Evolutionary conservation across 1,140 invertebrate species (phyloP).

Genomic region (Stenopsyche tienmushanensis): DNA sequence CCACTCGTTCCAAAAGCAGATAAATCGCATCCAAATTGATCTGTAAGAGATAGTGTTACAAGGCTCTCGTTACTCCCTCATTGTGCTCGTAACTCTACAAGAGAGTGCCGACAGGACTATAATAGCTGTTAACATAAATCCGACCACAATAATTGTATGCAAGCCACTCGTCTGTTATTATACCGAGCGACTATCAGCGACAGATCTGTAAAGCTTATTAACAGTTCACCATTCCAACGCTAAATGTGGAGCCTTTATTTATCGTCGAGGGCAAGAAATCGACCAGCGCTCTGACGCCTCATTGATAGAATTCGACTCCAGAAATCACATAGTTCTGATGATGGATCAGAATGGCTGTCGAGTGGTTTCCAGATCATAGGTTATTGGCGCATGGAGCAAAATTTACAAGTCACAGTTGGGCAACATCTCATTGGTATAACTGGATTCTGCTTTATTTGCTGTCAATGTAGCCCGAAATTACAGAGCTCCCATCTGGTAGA

Average conservation of each 20-base stretch:
- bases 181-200: slow-evolving; percentile 1
- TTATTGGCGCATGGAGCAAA: too few relatives aligned
- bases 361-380: too few relatives aligned
- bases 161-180: background rate
- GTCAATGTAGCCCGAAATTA: slow-evolving; percentile 16
- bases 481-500: background rate
- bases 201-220: slow-evolving; percentile 4
- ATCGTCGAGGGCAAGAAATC: too few relatives aligned
- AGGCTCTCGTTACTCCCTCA: slow-evolving; percentile 10
- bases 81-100: slow-evolving; percentile 15
- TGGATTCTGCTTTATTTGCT: slow-evolving; percentile 10
- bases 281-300: too few relatives aligned
- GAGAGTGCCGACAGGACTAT: slow-evolving; percentile 8
- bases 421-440: too few relatives aligned
- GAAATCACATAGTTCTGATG: too few relatives aligned
- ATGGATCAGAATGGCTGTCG: too few relatives aligned
- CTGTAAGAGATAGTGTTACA: slow-evolving; percentile 9
- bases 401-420: too few relatives aligned
- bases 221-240: slow-evolving; percentile 2
- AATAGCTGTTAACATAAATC: slow-evolving; percentile 18
- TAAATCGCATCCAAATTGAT: slow-evolving; percentile 16
- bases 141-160: slow-evolving; percentile 3
- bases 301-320: too few relatives aligned
- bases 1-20: background rate
- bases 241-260: background rate